phyloP scores from a whole-genome alignment of 2,113 vertebrate species.

The Acrocephalus arundinaceus region DNA sequence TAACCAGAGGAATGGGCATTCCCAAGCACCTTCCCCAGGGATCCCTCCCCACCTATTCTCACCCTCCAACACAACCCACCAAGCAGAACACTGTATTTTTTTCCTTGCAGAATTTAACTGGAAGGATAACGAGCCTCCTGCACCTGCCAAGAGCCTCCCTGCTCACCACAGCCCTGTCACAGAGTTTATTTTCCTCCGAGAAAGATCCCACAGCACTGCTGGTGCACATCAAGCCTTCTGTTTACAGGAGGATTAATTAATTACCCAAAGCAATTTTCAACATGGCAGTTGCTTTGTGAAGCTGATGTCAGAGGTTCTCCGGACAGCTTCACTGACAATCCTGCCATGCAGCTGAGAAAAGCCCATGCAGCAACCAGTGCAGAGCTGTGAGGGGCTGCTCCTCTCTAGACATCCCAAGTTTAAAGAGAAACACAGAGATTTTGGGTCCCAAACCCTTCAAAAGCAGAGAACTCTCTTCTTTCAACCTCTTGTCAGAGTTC shows the following conservation, averaged over 20 bases:
- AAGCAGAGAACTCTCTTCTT: neutral
- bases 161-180: neutral
- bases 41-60: neutral
- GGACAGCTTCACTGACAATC: neutral
- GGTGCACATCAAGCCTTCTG: conserved; percentile 9
- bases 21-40: neutral
- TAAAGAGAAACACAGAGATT: neutral
- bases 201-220: neutral
- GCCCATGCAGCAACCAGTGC: neutral
- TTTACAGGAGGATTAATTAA: conserved; percentile 46
- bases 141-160: neutral
- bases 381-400: neutral
- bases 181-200: neutral
- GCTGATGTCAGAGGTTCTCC: neutral
- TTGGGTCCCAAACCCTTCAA: neutral
- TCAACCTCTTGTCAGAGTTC: neutral
- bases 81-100: neutral
- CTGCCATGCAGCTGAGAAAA: neutral
- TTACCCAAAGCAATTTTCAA: neutral
- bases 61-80: neutral
- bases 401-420: neutral
- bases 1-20: neutral
- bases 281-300: neutral
- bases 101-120: neutral
- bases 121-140: neutral